These are phyloP conservation scores for Thera britannica DNA, from an alignment of 2,888 invertebrate genomes.

Conservation along the genomic window DNA sequence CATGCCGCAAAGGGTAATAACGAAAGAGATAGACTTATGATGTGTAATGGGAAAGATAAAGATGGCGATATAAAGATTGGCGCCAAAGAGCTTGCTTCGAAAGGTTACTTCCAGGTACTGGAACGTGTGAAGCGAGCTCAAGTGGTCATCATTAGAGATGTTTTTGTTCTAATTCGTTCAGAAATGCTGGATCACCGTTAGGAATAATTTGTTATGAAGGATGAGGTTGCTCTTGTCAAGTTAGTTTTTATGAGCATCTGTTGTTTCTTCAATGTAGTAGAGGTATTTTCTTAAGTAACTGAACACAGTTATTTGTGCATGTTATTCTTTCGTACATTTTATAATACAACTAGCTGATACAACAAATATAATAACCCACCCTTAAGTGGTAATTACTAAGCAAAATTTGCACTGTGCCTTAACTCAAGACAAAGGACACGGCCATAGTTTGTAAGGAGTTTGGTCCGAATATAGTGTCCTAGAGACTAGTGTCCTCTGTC, in stretches of 20 bases:
- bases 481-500: no score
- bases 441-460: no score
- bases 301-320: neutral
- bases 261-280: neutral
- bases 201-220: slow-evolving; percentile 43
- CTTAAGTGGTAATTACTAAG: no score
- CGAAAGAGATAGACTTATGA: slow-evolving; percentile 57
- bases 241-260: slow-evolving; percentile 25
- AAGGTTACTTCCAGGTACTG: slow-evolving; percentile 73
- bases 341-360: no score
- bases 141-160: slow-evolving; percentile 68
- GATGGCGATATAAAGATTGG: slow-evolving; percentile 51
- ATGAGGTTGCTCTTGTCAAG: slow-evolving; percentile 30
- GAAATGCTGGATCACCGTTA: slow-evolving; percentile 45
- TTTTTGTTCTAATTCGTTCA: slow-evolving; percentile 67
- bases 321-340: neutral
- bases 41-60: slow-evolving; percentile 45
- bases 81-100: slow-evolving; percentile 48
- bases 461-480: no score
- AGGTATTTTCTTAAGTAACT: neutral
- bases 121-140: slow-evolving; percentile 76
- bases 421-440: no score
- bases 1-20: slow-evolving; percentile 47
- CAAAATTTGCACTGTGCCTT: no score
- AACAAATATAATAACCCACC: no score